Base-by-base conservation (phyloP, 2,113 vertebrate species). In the Cinclus mexicanus region DNA sequence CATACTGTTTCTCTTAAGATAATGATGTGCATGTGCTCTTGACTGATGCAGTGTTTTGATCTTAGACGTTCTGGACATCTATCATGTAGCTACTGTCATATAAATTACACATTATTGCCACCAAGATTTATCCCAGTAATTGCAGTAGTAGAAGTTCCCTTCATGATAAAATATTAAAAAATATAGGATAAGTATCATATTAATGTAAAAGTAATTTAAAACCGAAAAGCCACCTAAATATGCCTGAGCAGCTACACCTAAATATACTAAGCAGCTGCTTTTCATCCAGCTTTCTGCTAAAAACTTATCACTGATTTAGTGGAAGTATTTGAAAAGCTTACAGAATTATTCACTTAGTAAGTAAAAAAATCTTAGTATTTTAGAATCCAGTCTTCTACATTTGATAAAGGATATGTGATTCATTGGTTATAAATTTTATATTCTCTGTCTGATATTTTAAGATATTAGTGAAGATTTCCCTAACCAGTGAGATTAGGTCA, bases 11-110 rank as follows among this genome's bases (percentile, higher is more conserved):
- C 88, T 80, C 76, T 96, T 95, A 94, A 89, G 80, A 83, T 95
- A 96, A 95, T 90, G 65, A 64, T 72, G 68, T 86, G 68, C 90
- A 93, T 52, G 86, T 93, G 95, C 87, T 94, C 76, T 53, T 90
- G 79, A 86, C 85, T 94, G 93, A 88, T 93, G 89, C 79, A 64
- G 44, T 94, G 92, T 96, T 97, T 96, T 96, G 96, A 96, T 97
- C 93, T 96, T 60, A 49, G 75, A 83, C 90, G 33, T 83, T 92
- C 85, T 94, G 93, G 88, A 89, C 90, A 96, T 96, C 52, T 89
- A 93, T 96, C 92, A 86, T 81, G n/a, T 75, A 93, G 83, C 83
- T 93, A 78, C 87, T 95, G 88, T 93, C 92, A 84, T 83, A 96
- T 87, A 83, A 94, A 96, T 93, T 94, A 83, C 68, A 90, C 52